Conservation (phyloP, 2,113 vertebrate species). For the Colinus virginianus region DNA sequence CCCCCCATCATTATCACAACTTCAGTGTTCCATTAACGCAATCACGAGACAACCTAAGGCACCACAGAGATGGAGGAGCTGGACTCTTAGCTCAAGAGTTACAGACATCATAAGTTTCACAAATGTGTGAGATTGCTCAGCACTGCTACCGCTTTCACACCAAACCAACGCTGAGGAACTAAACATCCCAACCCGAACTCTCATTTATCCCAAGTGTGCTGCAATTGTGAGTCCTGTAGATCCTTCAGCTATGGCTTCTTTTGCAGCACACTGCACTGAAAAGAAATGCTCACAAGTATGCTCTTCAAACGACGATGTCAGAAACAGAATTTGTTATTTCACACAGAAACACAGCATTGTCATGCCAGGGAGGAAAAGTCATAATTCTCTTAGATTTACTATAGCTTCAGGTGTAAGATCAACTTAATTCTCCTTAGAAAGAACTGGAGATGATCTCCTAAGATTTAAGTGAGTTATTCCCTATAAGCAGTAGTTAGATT, state of each 20-base stretch:
- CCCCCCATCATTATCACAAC: too few relatives aligned
- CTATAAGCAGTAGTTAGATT: neutral
- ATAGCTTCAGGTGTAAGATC: neutral
- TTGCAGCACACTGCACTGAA: neutral
- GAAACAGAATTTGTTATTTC: neutral
- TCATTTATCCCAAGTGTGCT: neutral
- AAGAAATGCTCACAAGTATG: neutral
- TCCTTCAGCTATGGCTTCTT: neutral
- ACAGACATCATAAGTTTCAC: neutral
- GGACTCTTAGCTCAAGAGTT: neutral
- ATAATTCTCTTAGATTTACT: neutral
- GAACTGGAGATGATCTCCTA: neutral
- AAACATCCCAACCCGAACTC: neutral
- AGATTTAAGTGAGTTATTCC: neutral
- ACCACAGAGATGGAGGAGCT: too few relatives aligned
- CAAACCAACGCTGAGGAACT: fast-evolving
- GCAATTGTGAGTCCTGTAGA: neutral
- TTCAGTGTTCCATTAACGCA: neutral
- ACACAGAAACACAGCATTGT: neutral
- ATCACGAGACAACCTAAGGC: fast-evolving
- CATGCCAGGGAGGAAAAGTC: neutral
- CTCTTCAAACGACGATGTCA: neutral
- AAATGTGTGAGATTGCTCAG: fast-evolving
- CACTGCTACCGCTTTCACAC: neutral
- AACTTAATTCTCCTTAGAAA: neutral